A percentile compares a stretch with the other conserved stretches of the same genome.
Evolutionary conservation across 2,113 vertebrate genomes (phyloP).

Genomic region (Pagrus major): DNA sequence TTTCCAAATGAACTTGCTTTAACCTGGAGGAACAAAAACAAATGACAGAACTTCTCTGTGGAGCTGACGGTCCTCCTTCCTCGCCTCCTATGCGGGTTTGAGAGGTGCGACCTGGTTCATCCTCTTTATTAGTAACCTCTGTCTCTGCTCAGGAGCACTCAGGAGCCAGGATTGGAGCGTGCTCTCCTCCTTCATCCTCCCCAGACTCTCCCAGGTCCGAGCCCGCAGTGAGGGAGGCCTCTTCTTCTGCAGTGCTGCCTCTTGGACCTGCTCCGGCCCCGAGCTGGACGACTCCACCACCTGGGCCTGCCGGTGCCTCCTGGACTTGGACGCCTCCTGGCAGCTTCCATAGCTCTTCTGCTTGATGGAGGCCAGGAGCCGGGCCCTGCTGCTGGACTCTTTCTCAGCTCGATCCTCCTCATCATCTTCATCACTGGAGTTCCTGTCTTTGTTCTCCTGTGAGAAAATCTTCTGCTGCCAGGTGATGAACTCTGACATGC

Average conservation of each 20-base stretch:
- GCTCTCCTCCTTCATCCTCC: not conserved
- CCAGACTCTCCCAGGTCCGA: slow-evolving; percentile 63
- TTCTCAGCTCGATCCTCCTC: slow-evolving; percentile 1
- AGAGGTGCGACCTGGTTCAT: fast-evolving
- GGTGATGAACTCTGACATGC: slow-evolving; percentile 84
- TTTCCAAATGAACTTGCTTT: not conserved
- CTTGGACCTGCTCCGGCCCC: not conserved
- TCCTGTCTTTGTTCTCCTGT: slow-evolving; percentile 55
- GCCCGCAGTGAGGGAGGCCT: slow-evolving; percentile 59
- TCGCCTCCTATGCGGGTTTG: not conserved
- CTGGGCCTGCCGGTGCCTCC: slow-evolving; percentile 51
- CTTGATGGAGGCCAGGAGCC: slow-evolving; percentile 90
- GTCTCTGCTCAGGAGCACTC: slow-evolving; percentile 48
- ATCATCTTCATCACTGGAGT: not conserved
- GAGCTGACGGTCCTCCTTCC: not conserved
- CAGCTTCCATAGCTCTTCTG: slow-evolving; percentile 77
- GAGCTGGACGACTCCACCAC: slow-evolving; percentile 9
- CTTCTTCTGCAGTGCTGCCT: not conserved
- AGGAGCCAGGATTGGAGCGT: slow-evolving; percentile 57
- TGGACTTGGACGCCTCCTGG: slow-evolving; percentile 27
- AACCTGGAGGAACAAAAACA: not conserved
- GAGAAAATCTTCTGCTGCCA: slow-evolving; percentile 86
- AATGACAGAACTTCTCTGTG: not conserved
- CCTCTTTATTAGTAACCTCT: not conserved
- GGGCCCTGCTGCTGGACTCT: slow-evolving; percentile 80